phyloP scores from a whole-genome alignment of 2,888 invertebrate genomes.

The Agrochola circellaris region DNA sequence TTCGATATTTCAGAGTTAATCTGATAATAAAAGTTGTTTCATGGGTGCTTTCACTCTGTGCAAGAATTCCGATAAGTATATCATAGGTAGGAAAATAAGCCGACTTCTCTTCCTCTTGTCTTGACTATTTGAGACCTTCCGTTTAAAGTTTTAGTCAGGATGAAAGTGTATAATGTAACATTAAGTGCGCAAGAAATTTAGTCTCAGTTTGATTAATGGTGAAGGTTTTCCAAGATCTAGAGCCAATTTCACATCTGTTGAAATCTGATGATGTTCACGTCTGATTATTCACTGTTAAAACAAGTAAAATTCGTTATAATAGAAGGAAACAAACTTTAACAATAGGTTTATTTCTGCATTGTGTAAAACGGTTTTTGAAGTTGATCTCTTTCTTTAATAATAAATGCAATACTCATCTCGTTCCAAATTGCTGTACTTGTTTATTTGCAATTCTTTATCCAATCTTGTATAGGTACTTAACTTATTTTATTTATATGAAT shows the following conservation, averaged over 20 bases:
- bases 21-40: constrained; percentile 1
- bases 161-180: neutral
- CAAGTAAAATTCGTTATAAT: neutral
- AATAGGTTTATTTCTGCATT: neutral
- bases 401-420: neutral
- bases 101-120: neutral
- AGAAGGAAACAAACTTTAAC: too few species aligned
- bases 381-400: neutral
- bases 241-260: neutral
- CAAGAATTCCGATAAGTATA: neutral
- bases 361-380: neutral
- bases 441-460: neutral
- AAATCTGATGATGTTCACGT: neutral
- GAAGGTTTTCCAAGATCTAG: neutral
- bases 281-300: neutral
- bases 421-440: neutral
- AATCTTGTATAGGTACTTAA: neutral
- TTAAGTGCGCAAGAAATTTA: neutral
- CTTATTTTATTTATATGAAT: neutral
- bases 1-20: neutral
- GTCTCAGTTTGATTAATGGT: neutral
- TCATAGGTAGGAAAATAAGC: neutral
- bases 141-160: neutral
- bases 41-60: neutral
- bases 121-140: neutral